Evolutionary conservation across 2,797 vertebrate species (phyloP).

Genomic region (Protosalanx chinensis): DNA sequence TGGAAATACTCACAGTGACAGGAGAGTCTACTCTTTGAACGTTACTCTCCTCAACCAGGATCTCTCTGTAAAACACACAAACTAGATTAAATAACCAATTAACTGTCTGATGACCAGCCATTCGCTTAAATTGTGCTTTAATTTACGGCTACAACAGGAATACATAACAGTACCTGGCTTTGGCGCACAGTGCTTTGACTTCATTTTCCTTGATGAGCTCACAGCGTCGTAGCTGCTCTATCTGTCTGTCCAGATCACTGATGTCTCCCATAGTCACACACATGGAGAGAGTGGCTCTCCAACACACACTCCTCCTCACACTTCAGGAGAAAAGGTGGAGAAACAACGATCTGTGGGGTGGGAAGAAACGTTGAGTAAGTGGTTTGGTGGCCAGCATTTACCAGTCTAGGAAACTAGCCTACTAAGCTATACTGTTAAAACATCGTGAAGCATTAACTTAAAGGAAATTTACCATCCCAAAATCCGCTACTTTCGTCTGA

Average conservation of each 20-base stretch:
- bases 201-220: conserved; percentile 96
- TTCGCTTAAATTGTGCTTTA: not conserved
- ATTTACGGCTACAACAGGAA: too few relatives aligned
- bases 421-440: too few relatives aligned
- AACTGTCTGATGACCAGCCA: not conserved
- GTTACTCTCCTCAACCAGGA: conserved; percentile 93
- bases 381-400: too few relatives aligned
- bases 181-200: conserved; percentile 93
- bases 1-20: conserved; percentile 80
- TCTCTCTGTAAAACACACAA: conserved; percentile 79
- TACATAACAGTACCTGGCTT: conserved; percentile 79
- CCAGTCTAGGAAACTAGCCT: too few relatives aligned
- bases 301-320: conserved; percentile 21
- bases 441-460: too few relatives aligned
- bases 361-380: too few relatives aligned
- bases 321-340: too few relatives aligned
- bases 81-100: not conserved
- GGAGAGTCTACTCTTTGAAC: conserved; percentile 94
- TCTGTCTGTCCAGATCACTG: conserved; percentile 94
- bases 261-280: conserved; percentile 88
- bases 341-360: too few relatives aligned
- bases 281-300: conserved; percentile 57
- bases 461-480: too few relatives aligned
- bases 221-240: conserved; percentile 91
- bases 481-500: too few relatives aligned